Base-by-base conservation (phyloP, 2,888 invertebrate species). In the Apantesis nais region DNA sequence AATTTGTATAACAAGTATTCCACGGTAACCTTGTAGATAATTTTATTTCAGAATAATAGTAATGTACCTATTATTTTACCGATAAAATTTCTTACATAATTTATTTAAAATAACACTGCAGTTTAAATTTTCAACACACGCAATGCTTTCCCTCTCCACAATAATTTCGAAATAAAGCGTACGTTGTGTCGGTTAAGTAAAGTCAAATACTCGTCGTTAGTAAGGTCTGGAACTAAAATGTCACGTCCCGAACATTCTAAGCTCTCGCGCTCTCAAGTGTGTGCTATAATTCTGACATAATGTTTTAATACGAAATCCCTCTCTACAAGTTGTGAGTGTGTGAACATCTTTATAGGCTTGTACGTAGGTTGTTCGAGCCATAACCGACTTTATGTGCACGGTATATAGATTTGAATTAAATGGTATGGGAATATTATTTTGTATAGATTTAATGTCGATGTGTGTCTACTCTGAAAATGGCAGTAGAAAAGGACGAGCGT, bases 191-290 rank as follows among this genome's bases (percentile, higher is more conserved):
- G 78, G 80, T 83, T 79, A 76, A 83, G 81, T 78, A 74, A 80
- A 83, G 79, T 83, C 82, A 83, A 84, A 87, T 88, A 85, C 86
- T 86, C 79, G 86, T 83, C 85, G 86, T 88, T 89, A 89, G 87
- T 86, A 85, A 81, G 86, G 84, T 83, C 81, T 83, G 79, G 72
- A 83, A 85, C 89, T 87, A 86, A 87, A 90, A 90, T 85, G 89
- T 89, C 90, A 90, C 90, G 90, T 90, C 84, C 86, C 85, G 77
- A 85, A 88, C 88, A 86, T 89, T 90, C 88, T 84, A 85, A 86
- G 85, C 83, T 78, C 78, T 77, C 84, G 78, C 76, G 77, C 74
- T 76, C 82, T 83, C 81, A 83, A 88, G 87, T 83, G 80, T 84
- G 83, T 83, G 84, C 86, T 83, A 84, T 88, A 86, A 87, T 88